Percentiles rank a stretch among this genome's conserved stretches.
Evolutionary conservation across 2,888 invertebrate species (phyloP).

Genomic region (Dichetophora obliterata): DNA sequence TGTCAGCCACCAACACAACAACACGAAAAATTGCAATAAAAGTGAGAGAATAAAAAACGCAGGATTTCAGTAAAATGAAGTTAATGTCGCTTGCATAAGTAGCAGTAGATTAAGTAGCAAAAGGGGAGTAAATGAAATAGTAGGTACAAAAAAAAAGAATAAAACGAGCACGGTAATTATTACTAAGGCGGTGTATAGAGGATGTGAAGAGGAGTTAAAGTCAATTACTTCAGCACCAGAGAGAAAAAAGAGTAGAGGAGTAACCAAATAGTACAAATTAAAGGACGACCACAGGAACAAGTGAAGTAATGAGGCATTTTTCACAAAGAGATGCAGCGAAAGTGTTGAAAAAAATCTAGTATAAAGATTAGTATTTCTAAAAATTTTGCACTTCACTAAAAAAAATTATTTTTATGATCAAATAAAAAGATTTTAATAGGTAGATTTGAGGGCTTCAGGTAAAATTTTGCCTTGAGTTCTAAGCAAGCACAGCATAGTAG

Average conservation of each 20-base stretch:
- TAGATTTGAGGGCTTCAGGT: too few species aligned
- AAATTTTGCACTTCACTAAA: too few species aligned
- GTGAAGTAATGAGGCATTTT: too few species aligned
- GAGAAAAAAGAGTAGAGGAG: not conserved
- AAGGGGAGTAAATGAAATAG: not conserved
- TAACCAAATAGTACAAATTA: not conserved
- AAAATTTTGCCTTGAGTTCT: too few species aligned
- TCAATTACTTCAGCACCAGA: not conserved
- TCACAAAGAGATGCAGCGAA: too few species aligned
- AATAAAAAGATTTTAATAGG: too few species aligned
- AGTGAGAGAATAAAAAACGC: not conserved
- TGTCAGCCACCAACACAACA: not conserved
- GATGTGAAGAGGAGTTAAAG: not conserved
- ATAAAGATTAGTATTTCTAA: too few species aligned
- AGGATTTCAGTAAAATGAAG: not conserved
- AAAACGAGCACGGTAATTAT: not conserved
- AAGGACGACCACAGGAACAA: not conserved
- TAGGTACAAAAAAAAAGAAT: not conserved
- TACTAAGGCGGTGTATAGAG: not conserved
- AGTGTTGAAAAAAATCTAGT: too few species aligned
- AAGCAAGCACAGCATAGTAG: too few species aligned
- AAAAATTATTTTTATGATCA: too few species aligned
- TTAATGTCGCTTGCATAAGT: constrained; percentile 23
- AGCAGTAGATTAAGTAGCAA: constrained; percentile 6
- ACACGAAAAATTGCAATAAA: not conserved